Base-by-base conservation (phyloP, 2,888 invertebrate species). In the Lagria hirta region DNA sequence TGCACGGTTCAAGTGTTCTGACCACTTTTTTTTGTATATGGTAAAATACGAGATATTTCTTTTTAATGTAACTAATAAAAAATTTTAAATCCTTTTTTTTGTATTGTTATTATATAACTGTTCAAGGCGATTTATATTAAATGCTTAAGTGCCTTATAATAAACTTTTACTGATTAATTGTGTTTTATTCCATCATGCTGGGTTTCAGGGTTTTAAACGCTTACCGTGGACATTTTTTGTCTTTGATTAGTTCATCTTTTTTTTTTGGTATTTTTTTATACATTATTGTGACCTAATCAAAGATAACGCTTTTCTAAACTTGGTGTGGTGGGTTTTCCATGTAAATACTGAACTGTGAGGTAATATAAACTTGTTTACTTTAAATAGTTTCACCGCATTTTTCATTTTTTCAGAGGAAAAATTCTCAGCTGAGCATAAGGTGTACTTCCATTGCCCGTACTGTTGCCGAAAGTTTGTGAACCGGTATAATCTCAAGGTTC, bases 401-500 rank as follows among this genome's bases (percentile, higher is more conserved):
- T 55, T 29, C 46, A 24, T 47, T 37, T 38, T 64, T 63, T 40
- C 66, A 70, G 70, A 69, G 59, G 51, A 37, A 7, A 37, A 37
- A 35, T 69, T 60, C 51, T 57, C 62, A 11, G 61, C 61, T 21
- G 71, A 70, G 29, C 56, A 61, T 44, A 70, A 70, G 52, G 75
- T 75, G 15, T 78, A 78, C 45, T 80, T 80, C n/a, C 79, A 78
- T 61, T 82, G 81, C 59, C 79, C 79, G 0, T 77, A 77, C 49
- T 82, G 81, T 65, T 78, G 78, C 59, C 74, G 80, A 57, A 78
- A 77, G 69, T 82, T 82, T 66, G 81, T 79, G 40, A 82, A 81
- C 67, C 77, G 81, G 3, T 81, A 81, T 73, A 85, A 84, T 68
- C 71, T 85, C 61, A 84, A 84, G 66, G 79, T 84, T 21, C 84